These are phyloP conservation scores for Empidonax alnorum DNA, from an alignment of 2,113 vertebrate genomes.

Conservation along the genomic window DNA sequence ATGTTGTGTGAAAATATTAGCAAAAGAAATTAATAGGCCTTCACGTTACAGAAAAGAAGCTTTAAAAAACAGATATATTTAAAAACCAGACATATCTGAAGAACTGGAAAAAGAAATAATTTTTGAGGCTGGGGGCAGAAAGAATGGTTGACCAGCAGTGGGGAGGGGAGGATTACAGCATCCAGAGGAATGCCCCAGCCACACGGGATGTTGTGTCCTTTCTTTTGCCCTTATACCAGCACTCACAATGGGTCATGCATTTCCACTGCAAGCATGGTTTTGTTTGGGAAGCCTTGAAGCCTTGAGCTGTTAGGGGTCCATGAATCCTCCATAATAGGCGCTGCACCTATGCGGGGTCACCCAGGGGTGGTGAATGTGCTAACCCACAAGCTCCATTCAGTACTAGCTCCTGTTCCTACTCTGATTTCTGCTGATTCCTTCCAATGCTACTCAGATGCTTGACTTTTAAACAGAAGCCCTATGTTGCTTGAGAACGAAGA, in stretches of 20 bases:
- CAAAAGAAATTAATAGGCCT: neutral
- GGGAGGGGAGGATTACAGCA: fast-evolving
- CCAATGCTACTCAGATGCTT: neutral
- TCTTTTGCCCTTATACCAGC: neutral
- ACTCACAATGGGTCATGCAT: neutral
- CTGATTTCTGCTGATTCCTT: neutral
- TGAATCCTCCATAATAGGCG: neutral
- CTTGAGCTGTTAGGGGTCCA: neutral
- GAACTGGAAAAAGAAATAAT: neutral
- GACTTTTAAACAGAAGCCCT: neutral
- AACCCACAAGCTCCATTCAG: fast-evolving
- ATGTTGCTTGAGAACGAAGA: neutral
- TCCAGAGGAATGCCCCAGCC: fast-evolving
- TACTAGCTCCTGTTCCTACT: neutral
- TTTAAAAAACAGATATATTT: neutral
- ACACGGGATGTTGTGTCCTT: fast-evolving
- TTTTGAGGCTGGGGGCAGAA: neutral
- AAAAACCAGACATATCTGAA: neutral
- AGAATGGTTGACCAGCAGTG: fast-evolving
- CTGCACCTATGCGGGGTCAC: fast-evolving
- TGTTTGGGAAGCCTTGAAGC: neutral
- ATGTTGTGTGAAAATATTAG: fast-evolving
- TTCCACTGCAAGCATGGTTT: fast-evolving
- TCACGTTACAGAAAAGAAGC: neutral
- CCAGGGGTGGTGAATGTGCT: neutral